Conservation (phyloP, 2,113 vertebrate species). For the Sceloporus tristichus region DNA sequence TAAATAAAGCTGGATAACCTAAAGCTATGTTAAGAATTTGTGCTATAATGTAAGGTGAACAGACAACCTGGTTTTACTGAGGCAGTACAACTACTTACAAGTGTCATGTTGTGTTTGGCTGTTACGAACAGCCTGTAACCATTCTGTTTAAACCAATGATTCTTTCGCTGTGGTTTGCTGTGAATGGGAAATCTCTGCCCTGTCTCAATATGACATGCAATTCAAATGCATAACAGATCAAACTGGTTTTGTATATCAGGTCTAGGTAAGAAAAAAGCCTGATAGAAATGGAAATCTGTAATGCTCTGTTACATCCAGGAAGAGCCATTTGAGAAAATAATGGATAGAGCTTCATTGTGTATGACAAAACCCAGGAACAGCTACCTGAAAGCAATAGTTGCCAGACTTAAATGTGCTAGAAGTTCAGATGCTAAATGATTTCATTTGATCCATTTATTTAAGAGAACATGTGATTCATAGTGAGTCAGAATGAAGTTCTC, state of each 20-base stretch:
- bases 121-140: constrained; percentile 64
- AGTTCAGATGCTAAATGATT: not conserved
- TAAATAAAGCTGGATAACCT: constrained; percentile 72
- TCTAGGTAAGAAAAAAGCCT: constrained; percentile 25
- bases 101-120: constrained; percentile 67
- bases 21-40: constrained; percentile 57
- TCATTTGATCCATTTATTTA: not conserved
- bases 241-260: constrained; percentile 28
- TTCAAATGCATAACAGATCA: constrained; percentile 27
- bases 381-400: not conserved
- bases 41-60: constrained; percentile 67
- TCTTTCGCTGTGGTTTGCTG: constrained; percentile 35
- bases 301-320: constrained; percentile 9
- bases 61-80: constrained; percentile 70
- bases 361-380: not conserved
- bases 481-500: no score
- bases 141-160: constrained; percentile 65
- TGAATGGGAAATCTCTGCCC: not conserved
- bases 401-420: not conserved
- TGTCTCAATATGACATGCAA: constrained; percentile 30
- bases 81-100: constrained; percentile 39
- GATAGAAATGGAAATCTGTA: constrained; percentile 27
- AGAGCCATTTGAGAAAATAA: constrained; percentile 28
- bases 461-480: no score
- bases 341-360: not conserved